These are phyloP conservation scores for Monochamus saltuarius DNA, from an alignment of 1,140 invertebrate species.

Conservation along the genomic window DNA sequence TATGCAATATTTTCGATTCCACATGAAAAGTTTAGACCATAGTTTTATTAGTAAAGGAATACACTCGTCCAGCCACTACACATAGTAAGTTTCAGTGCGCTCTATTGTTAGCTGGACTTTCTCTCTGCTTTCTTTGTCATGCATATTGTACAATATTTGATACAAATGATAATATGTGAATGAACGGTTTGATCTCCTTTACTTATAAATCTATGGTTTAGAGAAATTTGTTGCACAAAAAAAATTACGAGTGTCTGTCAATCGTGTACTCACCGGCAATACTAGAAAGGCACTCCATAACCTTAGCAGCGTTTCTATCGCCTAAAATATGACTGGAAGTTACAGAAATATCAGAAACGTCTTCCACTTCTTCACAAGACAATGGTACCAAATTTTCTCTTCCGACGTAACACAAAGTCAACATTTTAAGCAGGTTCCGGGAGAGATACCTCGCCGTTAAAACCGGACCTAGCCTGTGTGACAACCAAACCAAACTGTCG, in stretches of 20 bases:
- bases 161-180: too few species aligned
- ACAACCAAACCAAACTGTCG: slow-evolving; percentile 89
- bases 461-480: slow-evolving; percentile 91
- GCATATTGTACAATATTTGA: too few species aligned
- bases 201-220: too few species aligned
- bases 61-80: too few species aligned
- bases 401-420: slow-evolving; percentile 90
- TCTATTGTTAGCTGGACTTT: too few species aligned
- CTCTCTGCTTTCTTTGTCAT: too few species aligned
- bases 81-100: too few species aligned
- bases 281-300: slow-evolving; percentile 83
- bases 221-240: background rate
- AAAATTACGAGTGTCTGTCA: slow-evolving; percentile 2
- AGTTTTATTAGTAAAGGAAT: too few species aligned
- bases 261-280: slow-evolving; percentile 66
- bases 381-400: slow-evolving; percentile 70
- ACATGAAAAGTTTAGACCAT: too few species aligned
- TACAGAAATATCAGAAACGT: slow-evolving; percentile 57
- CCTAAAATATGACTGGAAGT: slow-evolving; percentile 67
- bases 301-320: slow-evolving; percentile 78
- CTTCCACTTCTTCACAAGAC: slow-evolving; percentile 48
- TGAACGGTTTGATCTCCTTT: too few species aligned
- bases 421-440: slow-evolving; percentile 88
- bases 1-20: too few species aligned
- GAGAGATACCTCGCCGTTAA: slow-evolving; percentile 88